Percentiles rank a stretch among this genome's conserved stretches.
Conservation (phyloP, 2,888 invertebrate genomes). For the Scaptomyza flava region DNA sequence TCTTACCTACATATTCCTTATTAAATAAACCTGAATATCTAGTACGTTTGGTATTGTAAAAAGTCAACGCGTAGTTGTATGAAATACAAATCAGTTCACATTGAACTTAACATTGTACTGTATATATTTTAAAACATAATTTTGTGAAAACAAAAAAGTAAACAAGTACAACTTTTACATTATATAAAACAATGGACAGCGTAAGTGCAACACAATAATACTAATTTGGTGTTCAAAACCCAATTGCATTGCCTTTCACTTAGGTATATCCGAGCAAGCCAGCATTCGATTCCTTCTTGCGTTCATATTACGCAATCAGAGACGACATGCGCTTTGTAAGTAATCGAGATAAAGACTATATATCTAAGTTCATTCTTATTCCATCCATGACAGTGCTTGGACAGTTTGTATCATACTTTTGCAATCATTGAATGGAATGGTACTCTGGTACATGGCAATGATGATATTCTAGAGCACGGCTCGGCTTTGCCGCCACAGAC, state of each 20-base stretch:
- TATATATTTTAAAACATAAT: too few relatives aligned
- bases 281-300: background rate
- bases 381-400: background rate
- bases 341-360: background rate
- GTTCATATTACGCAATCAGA: background rate
- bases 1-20: too few relatives aligned
- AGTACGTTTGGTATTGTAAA: background rate
- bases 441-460: background rate
- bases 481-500: background rate
- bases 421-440: background rate
- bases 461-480: background rate
- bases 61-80: background rate
- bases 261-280: background rate
- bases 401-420: background rate
- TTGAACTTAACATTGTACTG: background rate
- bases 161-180: too few relatives aligned
- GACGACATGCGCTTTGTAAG: background rate
- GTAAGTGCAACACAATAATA: background rate
- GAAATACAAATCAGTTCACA: background rate
- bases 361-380: too few relatives aligned
- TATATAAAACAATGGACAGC: background rate
- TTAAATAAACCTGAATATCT: background rate
- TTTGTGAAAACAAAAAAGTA: too few relatives aligned
- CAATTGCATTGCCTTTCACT: background rate
- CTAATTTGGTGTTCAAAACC: too few relatives aligned